phyloP scores from a whole-genome alignment of 2,797 vertebrate genomes.

The Dromococcyx pavoninus region DNA sequence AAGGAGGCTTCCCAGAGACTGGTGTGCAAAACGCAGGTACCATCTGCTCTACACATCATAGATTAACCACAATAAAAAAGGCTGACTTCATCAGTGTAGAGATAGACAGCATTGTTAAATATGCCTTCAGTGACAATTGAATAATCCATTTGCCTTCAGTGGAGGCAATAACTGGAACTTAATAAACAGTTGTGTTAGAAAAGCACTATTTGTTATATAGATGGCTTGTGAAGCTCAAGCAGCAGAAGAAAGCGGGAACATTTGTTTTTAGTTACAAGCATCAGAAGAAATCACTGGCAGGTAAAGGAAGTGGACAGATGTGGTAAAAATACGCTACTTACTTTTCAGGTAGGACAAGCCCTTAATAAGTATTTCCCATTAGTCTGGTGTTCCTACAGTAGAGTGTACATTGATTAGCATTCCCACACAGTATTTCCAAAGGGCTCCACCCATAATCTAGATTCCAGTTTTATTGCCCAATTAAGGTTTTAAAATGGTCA shows the following conservation, averaged over 20 bases:
- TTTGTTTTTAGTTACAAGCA: neutral
- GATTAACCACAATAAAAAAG: conserved; percentile 26
- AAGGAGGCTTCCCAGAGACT: neutral
- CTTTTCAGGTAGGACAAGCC: neutral
- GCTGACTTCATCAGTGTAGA: neutral
- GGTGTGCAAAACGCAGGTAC: neutral
- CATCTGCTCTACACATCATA: neutral
- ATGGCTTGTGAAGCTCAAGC: neutral
- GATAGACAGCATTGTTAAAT: neutral
- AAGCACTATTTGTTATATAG: neutral
- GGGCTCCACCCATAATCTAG: neutral
- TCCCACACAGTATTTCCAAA: neutral
- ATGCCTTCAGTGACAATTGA: conserved; percentile 19
- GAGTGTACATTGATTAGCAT: neutral
- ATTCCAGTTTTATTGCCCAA: conserved; percentile 14
- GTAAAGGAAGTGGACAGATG: neutral
- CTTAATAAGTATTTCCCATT: neutral
- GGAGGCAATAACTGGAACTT: conserved; percentile 9
- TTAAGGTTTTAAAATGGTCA: neutral
- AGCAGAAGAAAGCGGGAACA: neutral
- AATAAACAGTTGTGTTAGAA: conserved; percentile 28
- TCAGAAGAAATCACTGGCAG: neutral
- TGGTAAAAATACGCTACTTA: neutral
- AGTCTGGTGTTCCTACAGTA: neutral
- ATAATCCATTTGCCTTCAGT: conserved; percentile 29